Base-by-base conservation (phyloP, 2,113 vertebrate species). In the Ailurus styani region DNA sequence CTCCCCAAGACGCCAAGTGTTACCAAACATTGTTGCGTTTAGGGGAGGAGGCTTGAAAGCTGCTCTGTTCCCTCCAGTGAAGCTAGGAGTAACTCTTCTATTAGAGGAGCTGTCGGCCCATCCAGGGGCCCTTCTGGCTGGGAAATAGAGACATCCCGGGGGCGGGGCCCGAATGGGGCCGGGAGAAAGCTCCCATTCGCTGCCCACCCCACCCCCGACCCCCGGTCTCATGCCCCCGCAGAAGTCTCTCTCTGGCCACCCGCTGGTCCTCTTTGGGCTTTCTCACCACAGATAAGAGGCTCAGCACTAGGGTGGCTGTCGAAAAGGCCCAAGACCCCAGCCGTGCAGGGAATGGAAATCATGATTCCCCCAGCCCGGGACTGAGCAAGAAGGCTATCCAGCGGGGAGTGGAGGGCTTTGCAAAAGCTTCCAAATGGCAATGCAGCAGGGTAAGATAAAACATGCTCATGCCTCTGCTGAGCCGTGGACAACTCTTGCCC, bases 1-100 rank as follows among this genome's bases (percentile, higher is more conserved):
- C 96, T 93, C 97, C 98, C 93, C 94, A 75, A 97, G 96, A 97
- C 55, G 2, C 95, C 96, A 12, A 96, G 95, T 94, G 96, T 96
- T 98, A 96, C 97, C 98, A 93, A 95, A 97, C 96, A 98, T 95
- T 94, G 96, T 89, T 95, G 95, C 21, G 0, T 97, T 96, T 92
- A 85, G 55, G 54, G 90, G 84, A 92, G 95, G 90, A 72, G 82
- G 81, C 45, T 85, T 55, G 81, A 93, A 77, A 91, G 83, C 84
- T 31, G 79, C 72, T 96, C 66, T 13, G 42, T 72, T 88, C 82
- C 87, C 92, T 95, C 93, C 68, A 73, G 93, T 54, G 82, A 79
- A 91, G 82, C 93, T n/a, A 4, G n/a, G 88, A 95, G 93, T 90
- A 93, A 79, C 96, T 96, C 82, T 95, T 34, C 84, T 66, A 37